A percentile compares a stretch with the other conserved stretches of the same genome.
These are phyloP conservation scores for Drosophila gaucha DNA, from an alignment of 2,888 invertebrate species.

Conservation along the genomic window DNA sequence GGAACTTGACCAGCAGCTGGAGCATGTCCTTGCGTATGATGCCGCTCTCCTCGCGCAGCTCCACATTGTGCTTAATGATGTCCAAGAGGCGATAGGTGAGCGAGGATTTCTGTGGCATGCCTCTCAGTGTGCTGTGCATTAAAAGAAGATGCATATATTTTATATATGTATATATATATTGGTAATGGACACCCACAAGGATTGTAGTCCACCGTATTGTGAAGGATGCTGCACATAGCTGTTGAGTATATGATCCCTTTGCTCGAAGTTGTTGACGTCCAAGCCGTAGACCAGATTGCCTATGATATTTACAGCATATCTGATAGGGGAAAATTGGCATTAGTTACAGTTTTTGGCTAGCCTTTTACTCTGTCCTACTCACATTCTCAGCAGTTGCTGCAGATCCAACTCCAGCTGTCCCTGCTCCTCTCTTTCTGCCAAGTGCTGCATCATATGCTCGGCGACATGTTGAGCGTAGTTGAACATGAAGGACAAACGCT, in stretches of 20 bases:
- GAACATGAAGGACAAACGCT: conserved; percentile 88
- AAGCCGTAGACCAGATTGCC: conserved; percentile 85
- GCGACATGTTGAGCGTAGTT: conserved; percentile 87
- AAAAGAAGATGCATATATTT: no score
- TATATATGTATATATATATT: no score
- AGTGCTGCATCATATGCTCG: conserved; percentile 85
- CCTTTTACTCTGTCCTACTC: conserved; percentile 54
- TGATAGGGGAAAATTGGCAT: conserved; percentile 28
- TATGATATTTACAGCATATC: conserved; percentile 85
- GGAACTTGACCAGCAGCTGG: conserved; percentile 85
- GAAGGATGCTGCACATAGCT: conserved; percentile 54
- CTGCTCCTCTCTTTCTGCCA: conserved; percentile 74
- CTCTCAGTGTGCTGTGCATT: conserved; percentile 61
- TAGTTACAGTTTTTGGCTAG: not conserved
- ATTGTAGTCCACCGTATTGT: conserved; percentile 42
- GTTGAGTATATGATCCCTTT: conserved; percentile 72
- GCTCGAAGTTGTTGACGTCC: conserved; percentile 83
- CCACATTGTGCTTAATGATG: conserved; percentile 83
- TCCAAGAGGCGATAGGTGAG: conserved; percentile 75
- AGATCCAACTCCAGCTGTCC: conserved; percentile 58
- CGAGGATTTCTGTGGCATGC: conserved; percentile 68
- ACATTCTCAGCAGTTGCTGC: conserved; percentile 74
- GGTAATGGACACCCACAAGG: conserved; percentile 63
- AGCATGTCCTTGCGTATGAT: conserved; percentile 85
- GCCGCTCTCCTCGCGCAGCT: conserved; percentile 83